A percentile compares a stretch with the other conserved stretches of the same genome.
Evolutionary conservation across 2,888 invertebrate genomes (phyloP).

Genomic region (Notodonta ziczac): DNA sequence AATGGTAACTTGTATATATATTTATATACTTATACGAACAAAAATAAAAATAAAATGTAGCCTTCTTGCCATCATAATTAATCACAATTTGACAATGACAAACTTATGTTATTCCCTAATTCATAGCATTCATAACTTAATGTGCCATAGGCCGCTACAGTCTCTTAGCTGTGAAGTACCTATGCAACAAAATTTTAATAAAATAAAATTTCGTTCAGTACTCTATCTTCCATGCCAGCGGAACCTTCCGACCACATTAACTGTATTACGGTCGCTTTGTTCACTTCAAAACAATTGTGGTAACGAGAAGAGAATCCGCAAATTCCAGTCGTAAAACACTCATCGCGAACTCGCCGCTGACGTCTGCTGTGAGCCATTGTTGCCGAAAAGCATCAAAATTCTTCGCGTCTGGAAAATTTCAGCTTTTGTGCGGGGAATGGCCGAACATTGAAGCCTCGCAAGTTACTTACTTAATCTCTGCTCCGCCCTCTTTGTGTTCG

Average conservation of each 20-base stretch:
- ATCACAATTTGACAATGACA: too few relatives aligned
- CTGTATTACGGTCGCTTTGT: conserved; percentile 52
- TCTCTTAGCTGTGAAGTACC: conserved; percentile 14
- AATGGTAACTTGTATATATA: too few relatives aligned
- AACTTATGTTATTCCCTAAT: too few relatives aligned
- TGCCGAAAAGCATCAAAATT: conserved; percentile 65
- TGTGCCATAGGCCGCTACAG: background rate
- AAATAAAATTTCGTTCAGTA: conserved; percentile 48
- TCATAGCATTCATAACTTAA: too few relatives aligned
- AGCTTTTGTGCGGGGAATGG: conserved; percentile 62
- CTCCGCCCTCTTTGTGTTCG: conserved; percentile 64
- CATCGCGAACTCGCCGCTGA: conserved; percentile 53
- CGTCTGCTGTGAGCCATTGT: conserved; percentile 60
- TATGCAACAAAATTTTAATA: conserved; percentile 38
- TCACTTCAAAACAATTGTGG: conserved; percentile 61
- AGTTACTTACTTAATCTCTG: conserved; percentile 74
- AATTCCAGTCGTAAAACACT: conserved; percentile 65
- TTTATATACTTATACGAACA: too few relatives aligned
- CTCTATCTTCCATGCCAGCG: conserved; percentile 41
- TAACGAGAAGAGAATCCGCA: conserved; percentile 50
- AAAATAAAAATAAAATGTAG: too few relatives aligned
- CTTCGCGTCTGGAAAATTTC: conserved; percentile 70
- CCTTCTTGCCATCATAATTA: too few relatives aligned
- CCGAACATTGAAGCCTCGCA: conserved; percentile 67
- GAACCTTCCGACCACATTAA: conserved; percentile 51